Percentiles rank a stretch among this genome's conserved stretches.
These are phyloP conservation scores for Eurytoma californica DNA, from an alignment of 2,888 invertebrate genomes.

Conservation along the genomic window DNA sequence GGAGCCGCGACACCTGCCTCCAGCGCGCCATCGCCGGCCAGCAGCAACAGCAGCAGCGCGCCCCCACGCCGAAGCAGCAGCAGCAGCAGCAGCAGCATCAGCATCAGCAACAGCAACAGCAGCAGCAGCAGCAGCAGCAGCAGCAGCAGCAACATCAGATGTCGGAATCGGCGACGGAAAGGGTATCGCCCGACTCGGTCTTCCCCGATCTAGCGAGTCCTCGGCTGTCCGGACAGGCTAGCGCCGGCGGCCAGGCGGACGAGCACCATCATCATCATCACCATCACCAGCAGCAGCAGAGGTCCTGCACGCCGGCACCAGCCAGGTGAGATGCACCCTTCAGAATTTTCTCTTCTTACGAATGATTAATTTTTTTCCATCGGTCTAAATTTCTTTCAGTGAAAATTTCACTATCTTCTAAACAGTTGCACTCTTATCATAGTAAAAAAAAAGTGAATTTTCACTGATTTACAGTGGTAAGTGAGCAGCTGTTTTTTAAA, in stretches of 20 bases:
- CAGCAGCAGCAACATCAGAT: constrained; percentile 59
- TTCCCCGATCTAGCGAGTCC: constrained; percentile 78
- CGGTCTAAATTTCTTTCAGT: too few species aligned
- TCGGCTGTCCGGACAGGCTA: constrained; percentile 68
- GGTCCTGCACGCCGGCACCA: constrained; percentile 68
- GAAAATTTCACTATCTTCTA: too few species aligned
- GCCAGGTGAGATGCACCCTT: constrained; percentile 50
- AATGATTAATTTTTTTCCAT: not conserved
- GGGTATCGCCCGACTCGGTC: constrained; percentile 78
- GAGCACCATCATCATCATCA: constrained; percentile 65
- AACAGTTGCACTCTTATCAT: too few species aligned
- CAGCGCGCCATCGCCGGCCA: constrained; percentile 73
- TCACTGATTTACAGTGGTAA: too few species aligned
- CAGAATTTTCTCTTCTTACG: not conserved
- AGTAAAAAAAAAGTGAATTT: too few species aligned
- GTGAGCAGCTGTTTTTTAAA: too few species aligned
- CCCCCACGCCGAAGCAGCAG: constrained; percentile 61
- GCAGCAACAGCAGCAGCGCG: constrained; percentile 73
- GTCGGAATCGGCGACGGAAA: constrained; percentile 73
- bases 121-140: constrained; percentile 61
- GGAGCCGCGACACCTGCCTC: constrained; percentile 76
- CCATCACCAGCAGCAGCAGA: constrained; percentile 66
- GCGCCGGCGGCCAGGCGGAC: constrained; percentile 49
- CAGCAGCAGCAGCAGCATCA: constrained; percentile 59
- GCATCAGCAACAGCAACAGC: constrained; percentile 62